phyloP scores from a whole-genome alignment of 2,888 invertebrate genomes.

The Euproctis similis region DNA sequence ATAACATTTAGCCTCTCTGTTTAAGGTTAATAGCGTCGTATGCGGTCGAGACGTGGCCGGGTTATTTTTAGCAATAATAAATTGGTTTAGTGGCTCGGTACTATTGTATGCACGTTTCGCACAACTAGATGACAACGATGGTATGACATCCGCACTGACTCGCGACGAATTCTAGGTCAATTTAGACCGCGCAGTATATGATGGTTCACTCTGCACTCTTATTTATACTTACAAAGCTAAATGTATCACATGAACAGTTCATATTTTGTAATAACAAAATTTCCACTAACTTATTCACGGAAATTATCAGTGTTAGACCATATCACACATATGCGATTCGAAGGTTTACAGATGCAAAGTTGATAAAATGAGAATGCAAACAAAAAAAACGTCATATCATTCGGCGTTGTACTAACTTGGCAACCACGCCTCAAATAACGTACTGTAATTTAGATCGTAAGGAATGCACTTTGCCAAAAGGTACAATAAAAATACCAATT shows the following conservation, averaged over 20 bases:
- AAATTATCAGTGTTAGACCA: slow-evolving; percentile 3
- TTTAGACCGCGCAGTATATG: slow-evolving; percentile 39
- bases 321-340: slow-evolving; percentile 5
- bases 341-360: slow-evolving; percentile 1
- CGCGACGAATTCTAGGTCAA: slow-evolving; percentile 41
- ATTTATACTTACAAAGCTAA: too few relatives aligned
- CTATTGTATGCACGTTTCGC: slow-evolving; percentile 65
- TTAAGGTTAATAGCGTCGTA: slow-evolving; percentile 67
- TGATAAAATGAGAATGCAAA: slow-evolving; percentile 13
- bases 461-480: slow-evolving; percentile 63
- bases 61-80: slow-evolving; percentile 75
- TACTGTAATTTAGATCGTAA: slow-evolving; percentile 32
- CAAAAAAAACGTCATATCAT: slow-evolving; percentile 7
- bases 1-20: slow-evolving; percentile 49
- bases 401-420: slow-evolving; percentile 20
- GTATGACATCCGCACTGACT: slow-evolving; percentile 36
- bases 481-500: slow-evolving; percentile 64
- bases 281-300: slow-evolving; percentile 3
- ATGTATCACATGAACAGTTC: too few relatives aligned
- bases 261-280: too few relatives aligned
- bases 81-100: slow-evolving; percentile 71
- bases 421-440: slow-evolving; percentile 32
- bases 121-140: slow-evolving; percentile 45
- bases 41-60: slow-evolving; percentile 60
- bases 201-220: too few relatives aligned